Evolutionary conservation across 2,888 invertebrate genomes (phyloP).

Genomic region (Nomada ruficornis): DNA sequence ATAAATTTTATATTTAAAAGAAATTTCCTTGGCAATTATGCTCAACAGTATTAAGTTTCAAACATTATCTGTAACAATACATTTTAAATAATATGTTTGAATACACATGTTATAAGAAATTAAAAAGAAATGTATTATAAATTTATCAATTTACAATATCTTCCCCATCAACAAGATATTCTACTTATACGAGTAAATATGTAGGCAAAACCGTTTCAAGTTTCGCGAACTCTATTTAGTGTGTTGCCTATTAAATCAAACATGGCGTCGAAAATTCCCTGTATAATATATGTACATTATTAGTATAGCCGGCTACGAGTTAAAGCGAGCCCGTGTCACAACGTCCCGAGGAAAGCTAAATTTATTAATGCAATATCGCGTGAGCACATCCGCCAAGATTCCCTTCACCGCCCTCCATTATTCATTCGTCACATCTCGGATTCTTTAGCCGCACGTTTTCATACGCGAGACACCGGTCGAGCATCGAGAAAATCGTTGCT

Average conservation of each 20-base stretch:
- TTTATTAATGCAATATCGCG: conserved; percentile 51
- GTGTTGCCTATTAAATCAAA: neutral
- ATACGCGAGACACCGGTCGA: neutral
- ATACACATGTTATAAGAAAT: too few species aligned
- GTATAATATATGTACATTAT: neutral
- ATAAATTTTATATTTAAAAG: too few species aligned
- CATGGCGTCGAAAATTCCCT: neutral
- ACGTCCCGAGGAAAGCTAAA: conserved; percentile 22
- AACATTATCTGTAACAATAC: too few species aligned
- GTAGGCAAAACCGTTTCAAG: too few species aligned
- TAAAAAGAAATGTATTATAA: too few species aligned
- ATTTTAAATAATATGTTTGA: too few species aligned
- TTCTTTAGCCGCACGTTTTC: conserved; percentile 26
- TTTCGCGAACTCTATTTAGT: too few species aligned
- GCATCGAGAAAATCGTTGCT: conserved; percentile 17
- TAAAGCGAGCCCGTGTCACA: neutral
- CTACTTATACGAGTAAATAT: too few species aligned
- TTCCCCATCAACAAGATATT: too few species aligned
- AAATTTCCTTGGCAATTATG: too few species aligned
- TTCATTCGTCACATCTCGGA: conserved; percentile 26
- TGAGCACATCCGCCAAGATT: conserved; percentile 9
- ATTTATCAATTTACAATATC: too few species aligned
- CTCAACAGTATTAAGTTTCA: too few species aligned
- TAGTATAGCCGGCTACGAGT: neutral
- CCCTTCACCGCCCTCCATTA: conserved; percentile 10